Base-by-base conservation (phyloP, 2,113 vertebrate genomes). In the Felis chaus region DNA sequence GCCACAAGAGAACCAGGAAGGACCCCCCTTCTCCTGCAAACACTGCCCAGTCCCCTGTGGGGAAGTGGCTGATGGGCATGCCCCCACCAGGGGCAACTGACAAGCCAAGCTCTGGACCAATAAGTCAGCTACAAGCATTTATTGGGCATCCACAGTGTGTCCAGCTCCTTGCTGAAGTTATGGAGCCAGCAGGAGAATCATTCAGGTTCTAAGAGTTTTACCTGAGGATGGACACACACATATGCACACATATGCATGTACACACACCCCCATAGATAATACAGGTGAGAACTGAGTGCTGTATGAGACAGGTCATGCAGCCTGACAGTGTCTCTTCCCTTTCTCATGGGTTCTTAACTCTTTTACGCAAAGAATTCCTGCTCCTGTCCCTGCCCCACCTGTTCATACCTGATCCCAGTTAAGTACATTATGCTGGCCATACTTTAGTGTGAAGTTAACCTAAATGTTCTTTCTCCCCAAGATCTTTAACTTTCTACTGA, bases 401-500 rank as follows among this genome's bases (percentile, higher is more conserved):
- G 39, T 23, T 48, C 45, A 73, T 48, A 48, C 18, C 27, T 81
- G n/a, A 1, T 27, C 41, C 68, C 33, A 69, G 86, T 33, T 63
- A 69, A 57, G 23, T 16, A 41, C 16, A 25, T 21, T 21, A 9
- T 41, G 55, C 33, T 57, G 45, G 41, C 53, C 76, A 81, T 6
- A 36, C 71, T 53, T 96, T 53, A 68, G 11, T 94, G 45, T 68
- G 69, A 78, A 23, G 23, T 55, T 57, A 79, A 81, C 19, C 8
- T 57, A 48, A 93, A 50, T 25, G 5, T 45, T 86, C 57, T 92
- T 97, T 57, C 11, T 97, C 53, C 89, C 92, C 21, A 74, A 57
- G 55, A 81, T 45, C 31, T 65, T 85, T 81, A 78, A 86, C 14
- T 95, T 85, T 29, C 7, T 45, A 63, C 36, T 45, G 68, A 89